These are phyloP conservation scores for Lycaon pictus DNA, from an alignment of 2,113 vertebrate species.

Conservation along the genomic window DNA sequence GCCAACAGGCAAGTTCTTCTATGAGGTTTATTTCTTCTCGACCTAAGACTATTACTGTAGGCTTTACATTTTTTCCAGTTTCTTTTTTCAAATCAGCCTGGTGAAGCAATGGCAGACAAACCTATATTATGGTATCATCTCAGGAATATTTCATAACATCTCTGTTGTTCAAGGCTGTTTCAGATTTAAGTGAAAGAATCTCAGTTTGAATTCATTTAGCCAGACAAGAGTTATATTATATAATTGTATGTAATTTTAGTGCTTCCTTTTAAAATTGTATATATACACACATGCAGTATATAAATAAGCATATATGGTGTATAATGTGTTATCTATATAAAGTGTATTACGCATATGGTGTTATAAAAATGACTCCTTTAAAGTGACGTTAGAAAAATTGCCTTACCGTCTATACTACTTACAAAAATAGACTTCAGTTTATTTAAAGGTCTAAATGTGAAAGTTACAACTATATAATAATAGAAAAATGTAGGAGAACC, in stretches of 20 bases:
- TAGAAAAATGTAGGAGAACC: neutral
- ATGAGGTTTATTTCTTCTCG: neutral
- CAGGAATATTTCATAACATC: neutral
- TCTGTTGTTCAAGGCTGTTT: neutral
- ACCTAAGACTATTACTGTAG: neutral
- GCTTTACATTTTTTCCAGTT: neutral
- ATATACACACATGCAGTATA: neutral
- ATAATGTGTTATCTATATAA: neutral
- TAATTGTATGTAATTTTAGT: neutral
- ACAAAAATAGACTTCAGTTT: conserved; percentile 25
- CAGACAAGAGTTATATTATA: neutral
- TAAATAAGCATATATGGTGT: neutral
- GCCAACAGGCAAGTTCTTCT: fast-evolving
- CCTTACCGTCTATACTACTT: neutral
- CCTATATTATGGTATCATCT: neutral
- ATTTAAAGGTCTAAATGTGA: neutral
- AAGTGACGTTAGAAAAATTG: conserved; percentile 4
- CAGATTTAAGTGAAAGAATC: neutral
- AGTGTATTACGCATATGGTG: neutral
- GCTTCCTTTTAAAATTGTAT: neutral
- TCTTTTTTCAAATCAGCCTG: neutral
- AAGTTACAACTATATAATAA: neutral
- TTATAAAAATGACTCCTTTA: neutral
- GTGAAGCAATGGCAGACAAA: neutral
- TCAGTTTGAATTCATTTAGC: neutral